Base-by-base conservation (phyloP, 2,888 invertebrate genomes). In the Galerucella pusilla region DNA sequence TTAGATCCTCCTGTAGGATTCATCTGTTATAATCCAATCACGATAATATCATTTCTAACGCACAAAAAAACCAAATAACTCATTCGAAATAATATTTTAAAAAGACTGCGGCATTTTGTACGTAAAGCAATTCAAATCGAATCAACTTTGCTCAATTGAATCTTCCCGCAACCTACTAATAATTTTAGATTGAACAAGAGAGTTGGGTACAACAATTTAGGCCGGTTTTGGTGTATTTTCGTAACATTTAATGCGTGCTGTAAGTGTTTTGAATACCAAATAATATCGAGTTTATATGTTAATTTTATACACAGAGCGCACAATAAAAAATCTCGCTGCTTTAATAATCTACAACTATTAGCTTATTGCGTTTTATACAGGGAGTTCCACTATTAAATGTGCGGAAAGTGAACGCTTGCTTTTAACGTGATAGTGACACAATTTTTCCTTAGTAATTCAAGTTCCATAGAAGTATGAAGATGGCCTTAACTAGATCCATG, bases 131-230 rank as follows among this genome's bases (percentile, higher is more conserved):
- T 61, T 60, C 25, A 28, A 35, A 61, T 61, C 35, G 25, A 35
- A 25, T 61, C 35, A 61, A 61, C 2, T 28, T n/a, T 35, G 7
- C 42, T 35, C 63, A 63, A 63, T 42, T 63, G 35, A 46, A 65
- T 65, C 64, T 16, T 65, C 64, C 64, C 64, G 64, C 64, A 45
- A 46, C 20, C 64, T 65, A 65, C 64, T 65, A 46, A 65, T 65
- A 45, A 45, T 16, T 42, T 64, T 64, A 65, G 46, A 65, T 65
- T 65, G 64, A 46, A 46, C 46, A 65, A 46, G 61, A 61, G 14
- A 61, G 6, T n/a, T 35, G 28, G 28, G 28, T 28, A 61, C n/a
- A 35, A 28, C 49, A 35, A 6, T 61, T 61, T 61, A 57, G 57
- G 57, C 61, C 61, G 61, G 35, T 61, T 57, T 20, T 16, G 10